Conservation (phyloP, 2,113 vertebrate species). For the Oreochromis tanganicae region DNA sequence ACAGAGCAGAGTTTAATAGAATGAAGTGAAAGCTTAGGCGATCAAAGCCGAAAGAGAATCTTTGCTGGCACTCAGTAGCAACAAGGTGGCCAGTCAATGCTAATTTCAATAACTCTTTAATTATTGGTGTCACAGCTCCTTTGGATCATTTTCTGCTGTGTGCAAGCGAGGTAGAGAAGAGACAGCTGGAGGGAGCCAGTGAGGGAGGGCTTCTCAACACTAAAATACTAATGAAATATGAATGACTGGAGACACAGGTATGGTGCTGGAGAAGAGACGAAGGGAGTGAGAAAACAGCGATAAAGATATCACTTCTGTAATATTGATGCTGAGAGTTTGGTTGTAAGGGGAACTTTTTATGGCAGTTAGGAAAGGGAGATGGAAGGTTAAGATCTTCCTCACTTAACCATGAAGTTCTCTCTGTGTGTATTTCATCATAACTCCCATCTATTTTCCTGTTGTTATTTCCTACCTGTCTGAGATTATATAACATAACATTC, state of each 20-base stretch:
- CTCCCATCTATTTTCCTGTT: neutral
- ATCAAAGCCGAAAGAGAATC: constrained; percentile 37
- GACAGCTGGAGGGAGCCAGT: neutral
- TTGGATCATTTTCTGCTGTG: constrained; percentile 34
- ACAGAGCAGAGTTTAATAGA: constrained; percentile 13
- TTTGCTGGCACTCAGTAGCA: constrained; percentile 35
- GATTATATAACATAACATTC: neutral
- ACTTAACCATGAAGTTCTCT: neutral
- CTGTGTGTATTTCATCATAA: neutral
- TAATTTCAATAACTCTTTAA: constrained; percentile 65
- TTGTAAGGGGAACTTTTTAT: neutral
- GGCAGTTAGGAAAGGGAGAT: neutral
- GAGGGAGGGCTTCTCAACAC: constrained; percentile 1
- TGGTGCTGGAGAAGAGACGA: neutral
- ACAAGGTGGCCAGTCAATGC: constrained; percentile 51
- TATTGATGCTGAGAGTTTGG: constrained; percentile 18
- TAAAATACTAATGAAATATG: constrained; percentile 58
- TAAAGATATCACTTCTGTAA: constrained; percentile 20
- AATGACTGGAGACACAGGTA: constrained; percentile 6
- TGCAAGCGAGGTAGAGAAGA: neutral
- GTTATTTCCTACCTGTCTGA: neutral
- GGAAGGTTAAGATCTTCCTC: constrained; percentile 4
- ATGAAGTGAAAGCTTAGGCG: constrained; percentile 15
- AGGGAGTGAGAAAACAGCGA: neutral
- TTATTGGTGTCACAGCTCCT: constrained; percentile 53